Evolutionary conservation across 1,140 invertebrate genomes (phyloP), one percentile per base, ranked within the genome.

Genomic region (Lucilia sericata): DNA sequence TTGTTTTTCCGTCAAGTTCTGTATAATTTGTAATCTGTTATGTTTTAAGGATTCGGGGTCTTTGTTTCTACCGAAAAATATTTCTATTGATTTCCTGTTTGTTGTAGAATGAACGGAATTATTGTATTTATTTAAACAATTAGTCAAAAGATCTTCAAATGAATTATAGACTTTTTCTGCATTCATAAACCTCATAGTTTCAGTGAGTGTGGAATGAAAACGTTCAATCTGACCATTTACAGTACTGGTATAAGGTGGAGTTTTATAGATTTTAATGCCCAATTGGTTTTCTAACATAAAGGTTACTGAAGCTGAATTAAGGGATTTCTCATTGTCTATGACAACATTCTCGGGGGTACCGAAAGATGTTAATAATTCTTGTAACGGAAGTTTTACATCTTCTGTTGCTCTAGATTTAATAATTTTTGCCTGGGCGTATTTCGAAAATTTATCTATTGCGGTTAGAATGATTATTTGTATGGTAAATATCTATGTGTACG

Each of bases 241-340:
- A 12, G 76, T n/a, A 21, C 36, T 80, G 2, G 36, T 21, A 17
- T 80, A 80, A 10, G 76, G 76, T 19, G 76, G 76, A 5, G 13
- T 25, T 30, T n/a, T 34, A 10, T 55, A 55, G 12, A 82, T 82
- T 42, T 74, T 21, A 55, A 83, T 75, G 25, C 70, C 25, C 34
- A 76, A 36, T 25, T 76, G 55, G 36, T n/a, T n/a, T 17, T 76
- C 82, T 9, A 47, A n/a, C 82, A 83, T 83, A 51, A 36, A 60
- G 12, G 36, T 55, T 30, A 82, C 3, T 1, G 78, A 70, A n/a
- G 76, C 51, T 30, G 86, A 87, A 30, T 86, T 86, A 10, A 86
- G 60, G 1, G 85, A 84, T 81, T 85, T 85, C 84, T 86, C 84
- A 51, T 87, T 86, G 25, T 86, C 85, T 25, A 86, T 84, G 3